A percentile compares a stretch with the other conserved stretches of the same genome.
These are phyloP conservation scores for Dicerorhinus sumatrensis DNA, from an alignment of 2,113 vertebrate species.

Conservation along the genomic window DNA sequence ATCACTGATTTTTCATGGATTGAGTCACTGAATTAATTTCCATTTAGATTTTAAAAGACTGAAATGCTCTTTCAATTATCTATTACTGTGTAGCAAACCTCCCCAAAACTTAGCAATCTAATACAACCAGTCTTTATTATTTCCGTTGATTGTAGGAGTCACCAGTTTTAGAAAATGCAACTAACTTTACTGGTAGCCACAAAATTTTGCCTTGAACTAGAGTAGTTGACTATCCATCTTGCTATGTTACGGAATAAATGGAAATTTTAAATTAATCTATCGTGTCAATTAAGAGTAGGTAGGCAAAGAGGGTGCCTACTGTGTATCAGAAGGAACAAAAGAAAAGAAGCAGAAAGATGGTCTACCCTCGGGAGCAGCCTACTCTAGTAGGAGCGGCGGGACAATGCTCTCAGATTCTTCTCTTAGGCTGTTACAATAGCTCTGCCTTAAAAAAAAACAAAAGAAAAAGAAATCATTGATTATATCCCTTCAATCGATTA, in stretches of 20 bases:
- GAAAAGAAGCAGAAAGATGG: too few relatives aligned
- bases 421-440: neutral
- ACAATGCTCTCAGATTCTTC: neutral
- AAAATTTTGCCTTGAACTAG: neutral
- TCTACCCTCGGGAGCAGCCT: neutral
- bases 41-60: neutral
- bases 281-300: neutral
- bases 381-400: accelerated
- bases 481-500: neutral
- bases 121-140: neutral
- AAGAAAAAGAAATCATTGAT: neutral
- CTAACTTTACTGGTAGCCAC: neutral
- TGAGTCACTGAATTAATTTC: neutral
- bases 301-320: neutral
- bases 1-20: neutral
- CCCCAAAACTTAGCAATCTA: neutral
- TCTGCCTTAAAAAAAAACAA: neutral
- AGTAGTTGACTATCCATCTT: neutral
- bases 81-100: neutral
- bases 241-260: neutral
- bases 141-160: neutral
- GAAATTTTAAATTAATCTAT: neutral
- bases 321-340: neutral
- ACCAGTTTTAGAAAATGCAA: neutral
- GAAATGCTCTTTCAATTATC: neutral